Evolutionary conservation across 2,888 invertebrate species (phyloP).

Genomic region (Troilus luridus): DNA sequence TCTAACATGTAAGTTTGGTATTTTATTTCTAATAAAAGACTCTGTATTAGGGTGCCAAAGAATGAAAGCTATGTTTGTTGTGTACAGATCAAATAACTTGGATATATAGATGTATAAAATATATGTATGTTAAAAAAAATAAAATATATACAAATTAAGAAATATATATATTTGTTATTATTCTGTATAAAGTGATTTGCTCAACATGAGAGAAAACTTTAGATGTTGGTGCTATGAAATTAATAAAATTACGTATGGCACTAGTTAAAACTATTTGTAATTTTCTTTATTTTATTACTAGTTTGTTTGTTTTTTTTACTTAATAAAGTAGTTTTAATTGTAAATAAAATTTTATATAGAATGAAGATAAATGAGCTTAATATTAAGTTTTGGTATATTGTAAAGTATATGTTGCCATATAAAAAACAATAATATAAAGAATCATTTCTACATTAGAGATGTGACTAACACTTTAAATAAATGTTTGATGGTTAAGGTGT

Average conservation of each 20-base stretch:
- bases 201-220: slow-evolving; percentile 47
- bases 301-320: not conserved
- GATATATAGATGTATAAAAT: slow-evolving; percentile 49
- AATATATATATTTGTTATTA: slow-evolving; percentile 49
- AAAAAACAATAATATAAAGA: slow-evolving; percentile 18
- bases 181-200: slow-evolving; percentile 54
- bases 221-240: slow-evolving; percentile 54
- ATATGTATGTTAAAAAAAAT: not conserved
- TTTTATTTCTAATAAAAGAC: slow-evolving; percentile 33
- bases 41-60: slow-evolving; percentile 57
- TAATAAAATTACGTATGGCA: slow-evolving; percentile 40
- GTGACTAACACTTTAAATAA: slow-evolving; percentile 54
- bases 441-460: slow-evolving; percentile 59
- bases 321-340: slow-evolving; percentile 36
- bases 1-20: slow-evolving; percentile 1
- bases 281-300: not conserved
- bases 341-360: slow-evolving; percentile 54
- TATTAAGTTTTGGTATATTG: slow-evolving; percentile 39
- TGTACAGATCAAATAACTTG: slow-evolving; percentile 51
- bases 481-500: slow-evolving; percentile 43
- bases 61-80: slow-evolving; percentile 10
- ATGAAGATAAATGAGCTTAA: not conserved
- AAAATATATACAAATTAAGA: not conserved
- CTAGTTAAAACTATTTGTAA: slow-evolving; percentile 46
- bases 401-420: slow-evolving; percentile 54